Evolutionary conservation across 2,113 vertebrate species (phyloP).

Genomic region (Reinhardtius hippoglossoides): DNA sequence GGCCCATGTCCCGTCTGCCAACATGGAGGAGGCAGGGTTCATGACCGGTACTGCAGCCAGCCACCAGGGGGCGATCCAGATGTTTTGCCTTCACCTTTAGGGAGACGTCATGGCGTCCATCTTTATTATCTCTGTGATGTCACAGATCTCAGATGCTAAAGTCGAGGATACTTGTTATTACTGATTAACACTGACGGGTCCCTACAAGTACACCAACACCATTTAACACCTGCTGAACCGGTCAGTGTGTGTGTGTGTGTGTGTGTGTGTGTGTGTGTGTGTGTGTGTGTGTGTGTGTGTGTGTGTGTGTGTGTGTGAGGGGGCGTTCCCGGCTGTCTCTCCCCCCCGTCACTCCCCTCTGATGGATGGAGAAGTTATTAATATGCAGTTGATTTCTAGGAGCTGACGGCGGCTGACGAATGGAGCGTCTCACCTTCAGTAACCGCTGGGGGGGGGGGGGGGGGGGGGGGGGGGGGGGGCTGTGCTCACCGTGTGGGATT

Average conservation of each 20-base stretch:
- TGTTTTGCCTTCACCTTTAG: too few relatives aligned
- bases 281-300: conserved; percentile 18
- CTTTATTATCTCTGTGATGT: too few relatives aligned
- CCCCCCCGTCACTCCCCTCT: conserved; percentile 30
- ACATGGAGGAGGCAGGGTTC: too few relatives aligned
- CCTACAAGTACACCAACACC: too few relatives aligned
- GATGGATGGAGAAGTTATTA: conserved; percentile 52
- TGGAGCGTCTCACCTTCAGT: conserved; percentile 50
- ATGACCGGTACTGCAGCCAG: too few relatives aligned
- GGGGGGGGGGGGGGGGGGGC: not conserved
- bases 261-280: conserved; percentile 21
- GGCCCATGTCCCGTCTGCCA: too few relatives aligned
- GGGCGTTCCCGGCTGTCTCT: conserved; percentile 9
- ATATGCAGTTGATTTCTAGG: conserved; percentile 50
- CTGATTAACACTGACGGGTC: too few relatives aligned
- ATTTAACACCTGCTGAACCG: too few relatives aligned
- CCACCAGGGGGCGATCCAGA: too few relatives aligned
- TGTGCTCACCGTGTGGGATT: too few relatives aligned
- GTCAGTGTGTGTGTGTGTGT: conserved; percentile 16
- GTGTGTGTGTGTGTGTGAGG: conserved; percentile 3
- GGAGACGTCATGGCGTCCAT: too few relatives aligned
- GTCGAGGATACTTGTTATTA: too few relatives aligned
- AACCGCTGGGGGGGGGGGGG: not conserved
- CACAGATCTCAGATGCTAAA: not conserved
- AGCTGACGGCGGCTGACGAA: conserved; percentile 44